Evolutionary conservation across 2,888 invertebrate genomes (phyloP).

Genomic region (Physocephala rufipes): DNA sequence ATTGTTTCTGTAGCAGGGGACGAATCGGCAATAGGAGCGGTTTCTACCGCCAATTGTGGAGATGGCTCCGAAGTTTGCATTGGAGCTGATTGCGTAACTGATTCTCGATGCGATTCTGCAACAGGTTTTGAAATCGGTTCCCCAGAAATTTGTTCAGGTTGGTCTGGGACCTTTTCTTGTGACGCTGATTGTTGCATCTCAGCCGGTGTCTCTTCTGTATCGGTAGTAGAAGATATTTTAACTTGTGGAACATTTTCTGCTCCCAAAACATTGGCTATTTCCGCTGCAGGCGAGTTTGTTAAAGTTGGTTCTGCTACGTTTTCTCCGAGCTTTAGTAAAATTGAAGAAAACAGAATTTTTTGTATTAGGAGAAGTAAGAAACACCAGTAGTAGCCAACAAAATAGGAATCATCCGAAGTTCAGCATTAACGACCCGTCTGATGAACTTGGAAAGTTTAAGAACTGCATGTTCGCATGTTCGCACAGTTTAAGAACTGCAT

Average conservation of each 20-base stretch:
- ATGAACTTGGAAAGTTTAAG: too few species aligned
- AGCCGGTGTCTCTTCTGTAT: neutral
- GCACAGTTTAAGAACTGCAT: too few species aligned
- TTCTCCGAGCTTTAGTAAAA: neutral
- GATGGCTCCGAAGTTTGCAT: constrained; percentile 12
- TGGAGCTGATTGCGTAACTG: constrained; percentile 5
- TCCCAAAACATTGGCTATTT: neutral
- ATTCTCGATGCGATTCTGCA: constrained; percentile 21
- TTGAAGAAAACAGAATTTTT: too few species aligned
- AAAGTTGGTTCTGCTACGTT: neutral
- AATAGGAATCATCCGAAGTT: too few species aligned
- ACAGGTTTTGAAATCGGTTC: neutral
- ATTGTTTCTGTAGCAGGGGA: constrained; percentile 5
- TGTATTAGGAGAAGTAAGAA: too few species aligned
- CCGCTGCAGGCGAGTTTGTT: neutral
- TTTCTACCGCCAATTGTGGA: constrained; percentile 27
- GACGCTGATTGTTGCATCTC: neutral
- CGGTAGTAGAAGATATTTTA: neutral
- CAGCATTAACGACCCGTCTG: too few species aligned
- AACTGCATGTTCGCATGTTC: too few species aligned
- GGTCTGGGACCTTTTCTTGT: neutral
- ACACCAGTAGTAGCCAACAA: too few species aligned
- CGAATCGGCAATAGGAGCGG: neutral
- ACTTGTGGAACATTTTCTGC: neutral
- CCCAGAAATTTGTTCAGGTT: neutral